A percentile compares a stretch with the other conserved stretches of the same genome.
These are phyloP conservation scores for Pristionchus exspectatus DNA, from an alignment of 2,888 invertebrate species.

Conservation along the genomic window DNA sequence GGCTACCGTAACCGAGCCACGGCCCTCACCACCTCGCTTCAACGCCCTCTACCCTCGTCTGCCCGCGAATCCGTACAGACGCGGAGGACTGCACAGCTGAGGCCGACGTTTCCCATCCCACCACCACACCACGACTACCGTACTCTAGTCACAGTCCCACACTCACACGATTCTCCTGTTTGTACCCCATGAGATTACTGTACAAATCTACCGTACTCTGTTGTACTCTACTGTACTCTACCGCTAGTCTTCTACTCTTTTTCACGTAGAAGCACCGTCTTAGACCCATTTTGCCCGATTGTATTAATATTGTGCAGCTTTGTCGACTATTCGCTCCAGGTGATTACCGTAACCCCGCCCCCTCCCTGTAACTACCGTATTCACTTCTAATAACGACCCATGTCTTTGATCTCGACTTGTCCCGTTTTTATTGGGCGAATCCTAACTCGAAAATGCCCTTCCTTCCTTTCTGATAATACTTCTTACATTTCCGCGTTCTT, in stretches of 20 bases:
- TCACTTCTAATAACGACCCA: slow-evolving; percentile 28
- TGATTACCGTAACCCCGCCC: slow-evolving; percentile 35
- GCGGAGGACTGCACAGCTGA: slow-evolving; percentile 32
- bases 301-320: slow-evolving; percentile 35
- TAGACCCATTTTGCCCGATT: slow-evolving; percentile 20
- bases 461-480: slow-evolving; percentile 26
- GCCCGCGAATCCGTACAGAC: slow-evolving; percentile 40
- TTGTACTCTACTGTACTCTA: too few species aligned
- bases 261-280: slow-evolving; percentile 19
- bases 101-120: slow-evolving; percentile 1
- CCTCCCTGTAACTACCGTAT: slow-evolving; percentile 14
- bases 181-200: slow-evolving; percentile 47
- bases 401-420: slow-evolving; percentile 18
- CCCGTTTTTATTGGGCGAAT: background rate
- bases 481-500: slow-evolving; percentile 27
- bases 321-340: slow-evolving; percentile 2
- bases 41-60: slow-evolving; percentile 43
- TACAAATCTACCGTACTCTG: background rate
- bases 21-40: slow-evolving; percentile 33
- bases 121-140: slow-evolving; percentile 15
- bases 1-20: slow-evolving; percentile 29
- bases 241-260: background rate
- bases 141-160: slow-evolving; percentile 31
- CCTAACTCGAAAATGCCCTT: slow-evolving; percentile 17
- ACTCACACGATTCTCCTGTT: slow-evolving; percentile 33